These are phyloP conservation scores for Zoroaster sp. DNA, from an alignment of 53 echinoderm and acorn worm species.

Conservation along the genomic window DNA sequence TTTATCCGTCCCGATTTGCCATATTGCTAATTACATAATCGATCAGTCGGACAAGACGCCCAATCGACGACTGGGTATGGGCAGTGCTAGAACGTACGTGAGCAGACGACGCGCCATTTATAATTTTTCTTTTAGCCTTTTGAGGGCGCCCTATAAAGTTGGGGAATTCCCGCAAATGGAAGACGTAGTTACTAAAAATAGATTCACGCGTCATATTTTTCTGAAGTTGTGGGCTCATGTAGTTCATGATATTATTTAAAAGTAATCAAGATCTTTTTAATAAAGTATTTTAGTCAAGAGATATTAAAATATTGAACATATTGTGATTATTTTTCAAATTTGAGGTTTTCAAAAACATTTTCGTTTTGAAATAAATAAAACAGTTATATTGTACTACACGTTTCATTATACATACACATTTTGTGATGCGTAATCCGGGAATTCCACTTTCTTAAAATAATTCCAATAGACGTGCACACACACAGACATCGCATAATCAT, in stretches of 20 bases:
- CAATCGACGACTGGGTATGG: too few relatives aligned
- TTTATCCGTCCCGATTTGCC: too few relatives aligned
- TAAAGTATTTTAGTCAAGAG: background rate
- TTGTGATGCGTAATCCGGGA: background rate
- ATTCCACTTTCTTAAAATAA: background rate
- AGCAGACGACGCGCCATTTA: background rate
- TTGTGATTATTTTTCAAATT: background rate
- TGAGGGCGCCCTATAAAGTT: background rate
- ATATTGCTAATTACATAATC: too few relatives aligned
- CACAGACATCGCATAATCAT: too few relatives aligned
- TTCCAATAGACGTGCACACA: too few relatives aligned
- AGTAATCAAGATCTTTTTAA: background rate
- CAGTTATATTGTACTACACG: background rate
- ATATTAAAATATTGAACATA: background rate
- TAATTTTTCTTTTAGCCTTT: background rate
- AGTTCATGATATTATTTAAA: background rate
- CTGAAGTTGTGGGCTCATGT: background rate
- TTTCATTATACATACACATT: background rate
- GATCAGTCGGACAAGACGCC: too few relatives aligned
- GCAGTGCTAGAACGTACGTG: too few relatives aligned
- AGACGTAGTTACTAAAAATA: background rate
- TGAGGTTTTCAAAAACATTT: background rate
- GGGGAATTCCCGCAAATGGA: background rate
- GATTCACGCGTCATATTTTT: background rate
- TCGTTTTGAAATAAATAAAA: background rate